Percentiles rank a stretch among this genome's conserved stretches.
Conservation (phyloP, 1,140 invertebrate genomes). For the Melanaphis sacchari region DNA sequence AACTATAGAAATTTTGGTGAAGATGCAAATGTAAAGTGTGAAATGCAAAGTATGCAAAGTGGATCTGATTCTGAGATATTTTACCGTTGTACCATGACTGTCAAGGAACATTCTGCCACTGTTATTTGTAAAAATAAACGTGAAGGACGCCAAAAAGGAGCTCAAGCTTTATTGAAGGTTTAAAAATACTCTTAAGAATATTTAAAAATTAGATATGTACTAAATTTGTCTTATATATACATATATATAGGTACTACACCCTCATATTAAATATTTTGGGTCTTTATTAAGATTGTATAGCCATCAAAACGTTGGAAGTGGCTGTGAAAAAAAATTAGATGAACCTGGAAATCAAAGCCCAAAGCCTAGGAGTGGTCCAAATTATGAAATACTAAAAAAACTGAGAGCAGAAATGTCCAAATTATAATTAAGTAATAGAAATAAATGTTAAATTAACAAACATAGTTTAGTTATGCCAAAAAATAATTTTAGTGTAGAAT, state of each 20-base stretch:
- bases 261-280: slow-evolving; percentile 92
- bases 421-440: neutral
- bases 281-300: slow-evolving; percentile 91
- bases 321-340: slow-evolving; percentile 92
- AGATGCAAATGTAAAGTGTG: slow-evolving; percentile 69
- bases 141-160: slow-evolving; percentile 94
- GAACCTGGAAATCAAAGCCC: slow-evolving; percentile 89
- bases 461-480: neutral
- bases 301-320: slow-evolving; percentile 87
- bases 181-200: neutral
- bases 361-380: slow-evolving; percentile 88
- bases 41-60: slow-evolving; percentile 71
- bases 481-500: neutral
- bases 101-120: slow-evolving; percentile 87
- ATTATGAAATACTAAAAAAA: slow-evolving; percentile 91
- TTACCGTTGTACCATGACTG: slow-evolving; percentile 93
- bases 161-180: slow-evolving; percentile 88
- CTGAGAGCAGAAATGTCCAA: slow-evolving; percentile 81
- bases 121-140: slow-evolving; percentile 93
- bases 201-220: neutral
- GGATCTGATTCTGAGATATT: slow-evolving; percentile 80
- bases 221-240: neutral
- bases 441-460: neutral
- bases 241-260: slow-evolving; percentile 73
- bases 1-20: slow-evolving; percentile 40